Conservation (phyloP, 2,797 vertebrate genomes). For the Morus bassanus region DNA sequence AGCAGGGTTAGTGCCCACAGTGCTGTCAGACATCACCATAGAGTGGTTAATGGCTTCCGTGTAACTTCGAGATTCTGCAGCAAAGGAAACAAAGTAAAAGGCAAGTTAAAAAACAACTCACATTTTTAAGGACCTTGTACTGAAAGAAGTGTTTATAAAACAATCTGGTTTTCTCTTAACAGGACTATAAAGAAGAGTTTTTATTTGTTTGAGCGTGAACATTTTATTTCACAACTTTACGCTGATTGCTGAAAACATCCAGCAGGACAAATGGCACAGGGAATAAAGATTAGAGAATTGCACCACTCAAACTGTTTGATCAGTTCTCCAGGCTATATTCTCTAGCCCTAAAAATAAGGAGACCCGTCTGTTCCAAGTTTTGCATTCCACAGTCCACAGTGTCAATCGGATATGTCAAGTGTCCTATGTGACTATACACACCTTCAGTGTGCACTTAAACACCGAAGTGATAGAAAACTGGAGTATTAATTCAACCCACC, state of each 20-base stretch:
- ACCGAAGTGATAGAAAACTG: not conserved
- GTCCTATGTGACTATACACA: not conserved
- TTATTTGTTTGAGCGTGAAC: not conserved
- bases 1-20: constrained; percentile 9
- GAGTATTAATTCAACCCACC: not conserved
- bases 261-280: not conserved
- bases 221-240: not conserved
- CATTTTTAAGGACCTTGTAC: not conserved
- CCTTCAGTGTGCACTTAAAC: not conserved
- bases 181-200: not conserved
- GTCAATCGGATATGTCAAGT: not conserved
- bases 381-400: not conserved
- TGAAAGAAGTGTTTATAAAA: not conserved
- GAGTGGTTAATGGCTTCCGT: constrained; percentile 71
- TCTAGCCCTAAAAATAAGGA: not conserved
- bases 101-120: not conserved
- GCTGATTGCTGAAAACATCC: not conserved
- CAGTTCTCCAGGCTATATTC: not conserved
- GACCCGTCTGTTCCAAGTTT: not conserved
- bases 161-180: not conserved
- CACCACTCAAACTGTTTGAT: not conserved
- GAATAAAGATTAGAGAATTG: not conserved
- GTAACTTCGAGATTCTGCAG: constrained; percentile 79
- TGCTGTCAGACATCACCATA: constrained; percentile 74
- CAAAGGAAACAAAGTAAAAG: not conserved